Evolutionary conservation across 2,888 invertebrate genomes (phyloP), one percentile per base, ranked within the genome.

Genomic region (Drosophila parthenogenetica): DNA sequence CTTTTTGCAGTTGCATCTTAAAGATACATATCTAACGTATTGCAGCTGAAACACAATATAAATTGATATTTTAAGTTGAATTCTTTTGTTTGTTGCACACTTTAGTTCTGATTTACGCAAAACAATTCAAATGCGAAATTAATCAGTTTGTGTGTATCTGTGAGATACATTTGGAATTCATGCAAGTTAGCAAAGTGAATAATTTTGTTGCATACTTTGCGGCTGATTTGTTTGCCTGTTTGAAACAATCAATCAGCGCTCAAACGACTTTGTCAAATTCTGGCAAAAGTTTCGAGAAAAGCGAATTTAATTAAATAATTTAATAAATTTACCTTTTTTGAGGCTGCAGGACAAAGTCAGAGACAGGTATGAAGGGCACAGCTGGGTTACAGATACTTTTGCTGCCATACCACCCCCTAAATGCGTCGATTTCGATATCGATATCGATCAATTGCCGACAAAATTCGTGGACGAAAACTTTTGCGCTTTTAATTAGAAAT

Each of bases 401-500:
- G 35, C 1, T 39, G 0, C 22, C 3, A 16, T 2, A 14, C 10
- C n/a, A 39, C 4, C 19, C n/a, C 40, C 45, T 49, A 14, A 22
- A 46, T 72, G 78, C 67, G 66, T 55, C 67, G 70, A 64, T 68
- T 75, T 65, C 54, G 67, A 81, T 84, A 68, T 73, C 73, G 67
- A 79, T 84, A 68, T 72, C 78, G 67, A 75, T 74, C 79, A 79
- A 69, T 55, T 55, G 45, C 60, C 64, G 53, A 29, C 29, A 65
- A 69, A 65, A 66, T 57, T 62, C 57, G 61, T 64, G 35, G 37
- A 37, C n/a, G 46, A 67, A 82, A 83, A 87, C 58, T 83, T 87
- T 71, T 71, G 69, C 62, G 62, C 88, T 84, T 89, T 83, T 89
- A 83, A 83, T 83, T 83, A 89, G 75, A 87, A 83, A 81, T 85